These are phyloP conservation scores for Cololabis saira DNA, from an alignment of 2,113 vertebrate species.

Conservation along the genomic window DNA sequence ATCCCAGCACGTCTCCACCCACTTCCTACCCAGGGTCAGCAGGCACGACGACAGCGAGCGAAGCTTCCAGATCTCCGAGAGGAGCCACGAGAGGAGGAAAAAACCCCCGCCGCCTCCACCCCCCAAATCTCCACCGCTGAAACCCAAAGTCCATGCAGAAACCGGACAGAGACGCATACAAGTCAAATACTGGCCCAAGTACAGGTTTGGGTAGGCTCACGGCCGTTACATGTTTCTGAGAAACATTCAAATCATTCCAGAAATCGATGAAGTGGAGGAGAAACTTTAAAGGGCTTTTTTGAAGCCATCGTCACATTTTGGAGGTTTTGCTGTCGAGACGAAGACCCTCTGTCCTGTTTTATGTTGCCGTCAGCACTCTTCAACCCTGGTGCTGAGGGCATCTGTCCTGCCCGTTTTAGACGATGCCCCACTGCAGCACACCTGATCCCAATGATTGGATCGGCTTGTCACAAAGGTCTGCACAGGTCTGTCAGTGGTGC, in stretches of 20 bases:
- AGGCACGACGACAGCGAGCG: conserved; percentile 77
- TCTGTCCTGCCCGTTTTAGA: too few relatives aligned
- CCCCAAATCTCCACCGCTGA: conserved; percentile 64
- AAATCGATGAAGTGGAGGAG: conserved; percentile 5
- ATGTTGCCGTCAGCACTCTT: too few relatives aligned
- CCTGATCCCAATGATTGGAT: too few relatives aligned
- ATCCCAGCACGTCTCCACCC: conserved; percentile 94
- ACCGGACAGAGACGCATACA: conserved; percentile 67
- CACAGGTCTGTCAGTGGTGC: too few relatives aligned
- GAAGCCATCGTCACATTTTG: too few relatives aligned
- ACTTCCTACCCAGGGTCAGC: conserved; percentile 91
- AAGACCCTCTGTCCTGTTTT: too few relatives aligned
- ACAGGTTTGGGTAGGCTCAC: conserved; percentile 88
- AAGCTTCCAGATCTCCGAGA: conserved; percentile 88
- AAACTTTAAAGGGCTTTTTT: neutral
- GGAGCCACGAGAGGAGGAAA: conserved; percentile 79
- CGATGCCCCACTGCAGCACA: too few relatives aligned
- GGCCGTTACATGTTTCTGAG: neutral
- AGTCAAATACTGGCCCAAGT: conserved; percentile 93
- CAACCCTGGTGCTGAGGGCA: too few relatives aligned
- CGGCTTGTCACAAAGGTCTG: too few relatives aligned
- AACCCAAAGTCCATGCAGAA: conserved; percentile 39
- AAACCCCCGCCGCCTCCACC: conserved; percentile 24
- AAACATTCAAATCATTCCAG: conserved; percentile 65
- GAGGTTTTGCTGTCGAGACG: too few relatives aligned